Evolutionary conservation across 1,140 invertebrate species (phyloP), one percentile per base, ranked within the genome.

Genomic region (Cylas formicarius): DNA sequence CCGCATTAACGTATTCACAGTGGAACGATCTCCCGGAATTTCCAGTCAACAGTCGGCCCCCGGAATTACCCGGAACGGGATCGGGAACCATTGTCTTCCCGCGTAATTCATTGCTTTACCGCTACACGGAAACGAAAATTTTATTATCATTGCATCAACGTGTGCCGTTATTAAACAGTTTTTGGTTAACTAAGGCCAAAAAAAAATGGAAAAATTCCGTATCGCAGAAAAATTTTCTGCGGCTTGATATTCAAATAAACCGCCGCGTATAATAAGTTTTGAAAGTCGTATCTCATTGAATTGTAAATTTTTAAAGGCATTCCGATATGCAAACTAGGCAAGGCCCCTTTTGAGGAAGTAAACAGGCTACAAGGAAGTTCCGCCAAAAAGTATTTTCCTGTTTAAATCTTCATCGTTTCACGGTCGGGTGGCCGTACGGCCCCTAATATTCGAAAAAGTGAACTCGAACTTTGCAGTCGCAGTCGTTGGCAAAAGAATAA

Each of bases 1-100:
- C 61, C 53, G 56, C 50, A 50, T 63, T 60, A 60, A 52, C 48
- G 51, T 56, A 55, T 61, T 61, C 52, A 60, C 54, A 51, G 57
- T n/a, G 47, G 56, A 55, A 43, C 49, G 52, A 43, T 24, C 56
- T 42, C 33, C 47, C 47, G 58, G 60, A 60, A 62, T 62, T 53
- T 51, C 41, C 33, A 52, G 52, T 37, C 46, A 50, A 44, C n/a
- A n/a, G n/a, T n/a, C n/a, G n/a, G n/a, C n/a, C n/a, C 47, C 50
- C 27, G 51, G 55, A 59, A 56, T 55, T 53, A 48, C 55, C 38
- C 39, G 47, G 54, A 47, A 55, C 49, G 29, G 46, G 40, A 53
- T 51, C 41, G 35, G 50, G 40, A 35, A 28, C 41, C 39, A 45
- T 45, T 48, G 45, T 55, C 48, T 48, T 48, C 37, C 34, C 45